Evolutionary conservation across 2,888 invertebrate species (phyloP), one percentile per base, ranked within the genome.

Genomic region (Kuschelorhynchus macadamiae): DNA sequence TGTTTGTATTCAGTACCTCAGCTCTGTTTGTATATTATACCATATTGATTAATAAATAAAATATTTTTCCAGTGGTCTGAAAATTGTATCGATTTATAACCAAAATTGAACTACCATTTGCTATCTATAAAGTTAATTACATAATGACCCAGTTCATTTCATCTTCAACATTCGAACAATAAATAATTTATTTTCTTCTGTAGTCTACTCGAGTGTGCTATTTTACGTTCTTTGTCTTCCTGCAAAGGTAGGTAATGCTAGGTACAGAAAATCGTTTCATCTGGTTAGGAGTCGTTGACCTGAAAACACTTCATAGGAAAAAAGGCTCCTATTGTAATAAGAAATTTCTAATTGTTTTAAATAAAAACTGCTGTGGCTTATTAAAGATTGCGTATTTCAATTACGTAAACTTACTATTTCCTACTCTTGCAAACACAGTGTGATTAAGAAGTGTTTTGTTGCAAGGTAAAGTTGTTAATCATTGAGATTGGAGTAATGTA

Each of bases 341-440:
- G 63, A 44, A 63, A 55, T 25, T n/a, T 39, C 36, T 55, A 46
- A 44, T 62, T 56, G 56, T 56, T 62, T 44, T 33, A 61, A 52
- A 61, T 61, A 61, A 61, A 52, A 63, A 63, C n/a, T 36, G 36
- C 36, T 36, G 11, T 36, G 9, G 9, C 30, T 9, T 30, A 30
- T 30, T 30, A 30, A n/a, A 12, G n/a, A 36, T 36, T 36, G 36
- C 36, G 36, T 36, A 36, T 36, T 36, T 36, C 11, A 36, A 36
- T 36, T 36, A 36, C 36, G 36, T 36, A 36, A 36, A 36, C 4
- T 36, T 11, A 11, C 2, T n/a, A 11, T 36, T 36, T 36, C 36
- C 12, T 36, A 36, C 2, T 36, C 4, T 36, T 25, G 25, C 25
- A 25, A 25, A 25, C 3, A 25, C 25, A 25, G 3, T 7, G 7